Percentiles rank a stretch among this genome's conserved stretches.
Conservation (phyloP, 1,140 invertebrate genomes). For the Drosophila navojoa region DNA sequence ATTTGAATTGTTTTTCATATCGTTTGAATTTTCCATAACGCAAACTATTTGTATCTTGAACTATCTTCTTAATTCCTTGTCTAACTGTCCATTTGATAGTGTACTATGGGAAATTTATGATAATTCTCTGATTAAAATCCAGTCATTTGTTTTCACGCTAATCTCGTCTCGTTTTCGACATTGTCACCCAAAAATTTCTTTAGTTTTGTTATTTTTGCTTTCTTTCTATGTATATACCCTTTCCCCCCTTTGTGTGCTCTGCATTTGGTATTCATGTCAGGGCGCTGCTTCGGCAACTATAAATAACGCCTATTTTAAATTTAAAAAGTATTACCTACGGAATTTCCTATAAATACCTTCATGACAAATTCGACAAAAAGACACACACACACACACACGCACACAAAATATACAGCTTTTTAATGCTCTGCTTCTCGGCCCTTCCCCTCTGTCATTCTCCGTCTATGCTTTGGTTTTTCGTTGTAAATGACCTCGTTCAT, state of each 20-base stretch:
- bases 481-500: slow-evolving; percentile 81
- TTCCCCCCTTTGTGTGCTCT: neutral
- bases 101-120: slow-evolving; percentile 13
- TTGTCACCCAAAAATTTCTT: slow-evolving; percentile 41
- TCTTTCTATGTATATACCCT: neutral
- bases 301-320: slow-evolving; percentile 66
- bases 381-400: neutral
- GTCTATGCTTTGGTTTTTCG: slow-evolving; percentile 38
- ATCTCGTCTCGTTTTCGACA: slow-evolving; percentile 7
- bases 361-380: slow-evolving; percentile 69
- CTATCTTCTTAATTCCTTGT: neutral
- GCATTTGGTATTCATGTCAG: slow-evolving; percentile 65
- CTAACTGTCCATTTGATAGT: neutral
- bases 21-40: no score
- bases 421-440: slow-evolving; percentile 39
- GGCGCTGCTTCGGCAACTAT: slow-evolving; percentile 36
- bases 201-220: slow-evolving; percentile 13
- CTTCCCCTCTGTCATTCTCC: neutral
- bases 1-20: no score
- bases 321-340: slow-evolving; percentile 70
- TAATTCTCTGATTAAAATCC: slow-evolving; percentile 1
- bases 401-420: slow-evolving; percentile 40
- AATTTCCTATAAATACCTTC: slow-evolving; percentile 78
- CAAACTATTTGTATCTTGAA: no score
- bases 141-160: slow-evolving; percentile 10